Evolutionary conservation across 2,888 invertebrate species (phyloP), one percentile per base, ranked within the genome.

Genomic region (Ophion costatus): DNA sequence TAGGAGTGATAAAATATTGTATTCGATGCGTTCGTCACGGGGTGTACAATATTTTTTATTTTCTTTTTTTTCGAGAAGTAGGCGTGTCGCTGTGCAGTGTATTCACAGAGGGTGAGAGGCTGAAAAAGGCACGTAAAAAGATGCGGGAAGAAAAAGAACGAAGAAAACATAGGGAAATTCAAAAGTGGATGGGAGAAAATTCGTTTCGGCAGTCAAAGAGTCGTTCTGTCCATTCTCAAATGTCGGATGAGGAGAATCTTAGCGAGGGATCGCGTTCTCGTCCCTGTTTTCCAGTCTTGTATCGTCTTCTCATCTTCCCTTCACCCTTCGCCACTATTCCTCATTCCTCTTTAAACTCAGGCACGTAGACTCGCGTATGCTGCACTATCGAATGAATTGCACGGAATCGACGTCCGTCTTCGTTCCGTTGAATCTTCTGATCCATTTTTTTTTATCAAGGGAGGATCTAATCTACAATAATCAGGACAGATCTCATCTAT

Each of bases 181-280:
- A 33, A 76, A 42, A 42, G 74, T 79, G 61, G 73, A 79, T 67
- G 63, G 42, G 61, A 73, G 71, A 79, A 56, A 79, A 85, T 80
- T 82, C 67, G 82, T 82, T 76, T 79, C 78, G 75, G 79, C 79
- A 82, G 82, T 85, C 84, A 75, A 76, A 56, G 38, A 85, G 82
- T 82, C 84, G 79, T 82, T 82, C 45, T 67, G 66, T 82, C 71
- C 24, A 24, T 82, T 38, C 64, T 64, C 57, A 33, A 74, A 75
- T 80, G 66, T 78, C 70, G 29, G 57, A 51, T 66, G 71, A 75
- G 81, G 42, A 56, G 81, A 38, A 69, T 51, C n/a, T 38, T 61
- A 33, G 10, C 20, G 51, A 45, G 64, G 59, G 61, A 84, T 76
- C 75, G 64, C 64, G 82, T 38, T 38, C 70, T 66, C 71, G 79